Base-by-base conservation (phyloP, 2,888 invertebrate species). In the Lasioglossum malachurum region DNA sequence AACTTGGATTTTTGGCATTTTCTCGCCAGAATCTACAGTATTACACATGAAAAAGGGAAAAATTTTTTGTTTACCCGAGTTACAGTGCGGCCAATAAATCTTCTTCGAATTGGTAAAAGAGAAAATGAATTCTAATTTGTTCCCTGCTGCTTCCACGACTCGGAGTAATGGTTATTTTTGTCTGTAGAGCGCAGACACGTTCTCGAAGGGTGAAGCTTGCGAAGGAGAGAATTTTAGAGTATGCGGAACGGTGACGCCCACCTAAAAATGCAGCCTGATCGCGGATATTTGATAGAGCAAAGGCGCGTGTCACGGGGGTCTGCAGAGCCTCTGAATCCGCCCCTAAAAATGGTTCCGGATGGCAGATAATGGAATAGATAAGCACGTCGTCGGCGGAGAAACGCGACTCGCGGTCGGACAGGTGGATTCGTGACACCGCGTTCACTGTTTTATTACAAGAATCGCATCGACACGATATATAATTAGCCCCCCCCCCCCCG, bases 391-490 rank as follows among this genome's bases (percentile, higher is more conserved):
- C 27, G 60, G 16, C 5, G 60, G 16, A 31, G 27, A 27, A 27
- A 46, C 46, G 46, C 46, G 46, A 16, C 46, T 46, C 16, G 44
- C 44, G 44, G 44, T 44, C 44, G 46, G 46, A 16, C 46, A 46
- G 46, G 53, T 10, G 35, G 69, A 35, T 69, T 69, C 69, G 69
- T 69, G 53, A 41, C 71, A 35, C n/a, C 57, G 49, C 64, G 72
- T 76, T 75, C 71, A 41, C 14, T 46, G 31, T 79, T 82, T 86
- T 78, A 82, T 87, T 82, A 80, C 82, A 86, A 80, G 80, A 82
- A 78, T 57, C 46, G 72, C 80, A 75, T 41, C 77, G 38, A 35
- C 76, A 38, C 72, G 74, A 82, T 75, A 44, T 82, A 80, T 87
- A 87, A 87, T 80, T 87, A 77, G 27, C 16, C 79, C 44, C 2